These are phyloP conservation scores for Diabrotica balteata DNA, from an alignment of 2,888 invertebrate species.

Conservation along the genomic window DNA sequence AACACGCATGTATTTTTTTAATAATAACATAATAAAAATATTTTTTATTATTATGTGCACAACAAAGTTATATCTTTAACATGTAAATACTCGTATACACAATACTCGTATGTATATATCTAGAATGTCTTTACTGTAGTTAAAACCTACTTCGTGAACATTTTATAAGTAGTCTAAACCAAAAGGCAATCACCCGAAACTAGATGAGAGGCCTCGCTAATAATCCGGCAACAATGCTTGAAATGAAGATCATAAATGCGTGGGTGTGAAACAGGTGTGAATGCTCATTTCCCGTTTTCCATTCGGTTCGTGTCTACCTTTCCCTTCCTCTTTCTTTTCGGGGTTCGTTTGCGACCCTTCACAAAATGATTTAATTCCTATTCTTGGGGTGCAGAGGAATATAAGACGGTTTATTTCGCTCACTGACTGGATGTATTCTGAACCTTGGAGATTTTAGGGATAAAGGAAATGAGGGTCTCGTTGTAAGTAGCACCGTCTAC, in stretches of 20 bases:
- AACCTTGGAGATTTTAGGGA: slow-evolving; percentile 25
- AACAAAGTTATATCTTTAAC: too few species aligned
- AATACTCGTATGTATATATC: too few species aligned
- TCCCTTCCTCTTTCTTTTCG: slow-evolving; percentile 15
- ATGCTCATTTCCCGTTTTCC: slow-evolving; percentile 32
- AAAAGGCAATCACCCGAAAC: background rate
- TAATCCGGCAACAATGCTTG: slow-evolving; percentile 18
- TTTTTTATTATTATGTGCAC: too few species aligned
- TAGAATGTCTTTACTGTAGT: too few species aligned
- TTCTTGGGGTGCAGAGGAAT: slow-evolving; percentile 23
- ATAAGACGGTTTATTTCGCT: slow-evolving; percentile 32
- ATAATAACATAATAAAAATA: too few species aligned
- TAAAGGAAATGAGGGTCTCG: slow-evolving; percentile 18
- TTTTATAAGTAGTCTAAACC: too few species aligned
- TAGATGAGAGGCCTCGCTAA: background rate
- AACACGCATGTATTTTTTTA: too few species aligned
- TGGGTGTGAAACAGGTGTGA: slow-evolving; percentile 29
- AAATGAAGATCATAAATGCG: slow-evolving; percentile 21
- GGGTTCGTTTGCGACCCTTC: slow-evolving; percentile 29
- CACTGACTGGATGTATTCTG: slow-evolving; percentile 30
- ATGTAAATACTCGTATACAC: too few species aligned
- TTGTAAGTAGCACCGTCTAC: slow-evolving; percentile 15
- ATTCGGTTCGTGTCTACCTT: slow-evolving; percentile 25
- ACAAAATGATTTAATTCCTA: slow-evolving; percentile 33
- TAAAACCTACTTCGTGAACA: too few species aligned